Evolutionary conservation across 1,140 invertebrate genomes (phyloP), one percentile per base, ranked within the genome.

Genomic region (Pseudomyrmex gracilis): DNA sequence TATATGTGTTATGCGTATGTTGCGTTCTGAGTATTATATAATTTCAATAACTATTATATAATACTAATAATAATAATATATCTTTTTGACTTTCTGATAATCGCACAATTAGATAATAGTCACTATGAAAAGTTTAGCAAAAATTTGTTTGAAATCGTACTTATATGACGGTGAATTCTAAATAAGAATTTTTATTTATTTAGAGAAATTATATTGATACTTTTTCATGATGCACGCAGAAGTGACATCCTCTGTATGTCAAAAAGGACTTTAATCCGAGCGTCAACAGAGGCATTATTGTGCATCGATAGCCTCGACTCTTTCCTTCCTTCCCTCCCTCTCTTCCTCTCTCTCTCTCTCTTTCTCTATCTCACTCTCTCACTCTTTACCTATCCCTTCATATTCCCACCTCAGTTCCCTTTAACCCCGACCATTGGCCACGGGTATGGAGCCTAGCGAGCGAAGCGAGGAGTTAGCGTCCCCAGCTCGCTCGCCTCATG

Each of bases 401-500:
- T 86, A 84, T 88, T 89, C 83, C 87, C 86, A 87, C 88, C 82
- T 89, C 85, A 74, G 70, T 88, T 89, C 89, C 88, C 89, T 90
- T 90, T 89, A 90, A 88, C 89, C 89, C 84, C 88, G 67, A 85
- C 85, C 85, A 87, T 85, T 80, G 83, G 80, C 86, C 49, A 85
- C 86, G 77, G 76, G 77, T 83, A 85, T 88, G 76, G 84, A 89
- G 78, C 73, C 87, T 83, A 86, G 89, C 88, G 85, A 91, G 87
- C 90, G 87, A 92, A 91, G 90, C 90, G 91, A 92, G 90, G 91
- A 94, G 92, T 94, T 93, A 91, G 90, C 90, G 91, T 92, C 91
- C 93, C 93, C 92, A 92, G 90, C 90, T 91, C 92, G 86, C 93
- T 93, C 86, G 87, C 68, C 92, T 94, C 93, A 94, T 94, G 90